These are phyloP conservation scores for Syngnathus typhle DNA, from an alignment of 2,113 vertebrate genomes.

Conservation along the genomic window DNA sequence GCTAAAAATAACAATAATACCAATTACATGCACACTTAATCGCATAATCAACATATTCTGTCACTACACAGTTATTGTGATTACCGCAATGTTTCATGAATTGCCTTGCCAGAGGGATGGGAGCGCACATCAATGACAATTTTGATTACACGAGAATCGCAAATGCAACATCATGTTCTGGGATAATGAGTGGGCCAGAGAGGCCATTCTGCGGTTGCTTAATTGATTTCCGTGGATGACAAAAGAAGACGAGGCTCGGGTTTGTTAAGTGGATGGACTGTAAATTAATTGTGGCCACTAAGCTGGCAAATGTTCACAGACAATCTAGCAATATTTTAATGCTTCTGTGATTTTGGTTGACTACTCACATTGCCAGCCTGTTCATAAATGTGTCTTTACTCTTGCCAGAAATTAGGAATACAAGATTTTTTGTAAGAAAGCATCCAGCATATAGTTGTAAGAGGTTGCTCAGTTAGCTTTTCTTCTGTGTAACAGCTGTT, in stretches of 20 bases:
- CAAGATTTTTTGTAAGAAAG: conserved; percentile 34
- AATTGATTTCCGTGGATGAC: conserved; percentile 69
- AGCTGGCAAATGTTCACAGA: conserved; percentile 65
- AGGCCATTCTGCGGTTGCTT: conserved; percentile 63
- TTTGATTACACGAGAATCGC: conserved; percentile 72
- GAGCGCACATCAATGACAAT: conserved; percentile 71
- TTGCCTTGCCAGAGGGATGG: conserved; percentile 74
- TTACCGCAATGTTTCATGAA: conserved; percentile 75
- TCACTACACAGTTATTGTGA: conserved; percentile 79
- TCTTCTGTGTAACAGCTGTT: not conserved
- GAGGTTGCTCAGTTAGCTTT: not conserved
- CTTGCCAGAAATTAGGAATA: conserved; percentile 40
- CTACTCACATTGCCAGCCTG: conserved; percentile 46
- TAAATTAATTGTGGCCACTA: conserved; percentile 67
- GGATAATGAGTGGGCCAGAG: conserved; percentile 66
- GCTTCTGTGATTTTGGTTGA: conserved; percentile 59
- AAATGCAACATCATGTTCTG: conserved; percentile 59
- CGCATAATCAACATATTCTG: conserved; percentile 80
- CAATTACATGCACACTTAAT: conserved; percentile 80
- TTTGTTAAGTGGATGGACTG: conserved; percentile 68
- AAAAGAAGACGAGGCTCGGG: conserved; percentile 52
- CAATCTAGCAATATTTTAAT: conserved; percentile 57
- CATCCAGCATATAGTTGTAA: conserved; percentile 17
- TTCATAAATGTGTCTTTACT: conserved; percentile 49
- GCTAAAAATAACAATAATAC: conserved; percentile 83